Conservation (phyloP, 1,140 invertebrate species). For the Drosophila sucinea region DNA sequence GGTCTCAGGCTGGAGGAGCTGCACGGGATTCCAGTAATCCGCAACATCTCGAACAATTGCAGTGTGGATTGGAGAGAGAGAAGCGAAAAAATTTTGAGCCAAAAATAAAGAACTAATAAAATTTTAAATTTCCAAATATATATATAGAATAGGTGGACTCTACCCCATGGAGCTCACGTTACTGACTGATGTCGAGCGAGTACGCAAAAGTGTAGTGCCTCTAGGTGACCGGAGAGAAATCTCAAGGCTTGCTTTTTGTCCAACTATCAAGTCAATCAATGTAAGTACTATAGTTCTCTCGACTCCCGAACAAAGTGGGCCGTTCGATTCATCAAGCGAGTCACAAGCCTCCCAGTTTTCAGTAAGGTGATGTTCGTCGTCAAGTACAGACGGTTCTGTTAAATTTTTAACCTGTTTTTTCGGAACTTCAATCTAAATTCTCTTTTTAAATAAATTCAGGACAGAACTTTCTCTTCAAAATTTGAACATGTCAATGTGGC, state of each 20-base stretch:
- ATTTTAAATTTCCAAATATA: not conserved
- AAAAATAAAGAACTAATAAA: not conserved
- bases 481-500: not conserved
- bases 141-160: not conserved
- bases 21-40: conserved; percentile 7
- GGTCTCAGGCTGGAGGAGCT: not conserved
- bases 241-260: too few species aligned
- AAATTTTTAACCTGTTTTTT: not conserved
- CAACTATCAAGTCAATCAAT: too few species aligned
- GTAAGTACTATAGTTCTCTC: too few species aligned
- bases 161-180: conserved; percentile 2
- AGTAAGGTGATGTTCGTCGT: not conserved
- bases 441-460: not conserved
- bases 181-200: not conserved
- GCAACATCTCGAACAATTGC: not conserved
- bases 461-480: too few species aligned
- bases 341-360: not conserved
- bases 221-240: not conserved
- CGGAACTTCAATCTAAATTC: not conserved
- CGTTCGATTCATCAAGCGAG: too few species aligned
- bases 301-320: too few species aligned
- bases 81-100: not conserved
- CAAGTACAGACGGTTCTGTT: not conserved
- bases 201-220: not conserved
- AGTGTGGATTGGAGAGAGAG: too few species aligned